Conservation (phyloP, 2,888 invertebrate species). For the Linnaemya tessellans region DNA sequence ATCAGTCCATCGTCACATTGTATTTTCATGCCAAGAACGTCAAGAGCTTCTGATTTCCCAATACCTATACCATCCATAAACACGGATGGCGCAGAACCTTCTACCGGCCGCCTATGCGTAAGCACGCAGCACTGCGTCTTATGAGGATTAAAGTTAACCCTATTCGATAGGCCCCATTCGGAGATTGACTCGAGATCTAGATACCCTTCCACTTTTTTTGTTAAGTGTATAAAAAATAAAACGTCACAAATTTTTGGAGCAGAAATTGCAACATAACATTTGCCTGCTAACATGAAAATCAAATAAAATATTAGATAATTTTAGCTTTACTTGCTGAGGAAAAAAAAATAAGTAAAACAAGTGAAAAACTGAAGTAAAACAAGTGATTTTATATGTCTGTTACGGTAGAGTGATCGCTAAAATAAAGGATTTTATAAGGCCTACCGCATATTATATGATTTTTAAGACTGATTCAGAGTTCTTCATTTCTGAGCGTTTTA, state of each 20-base stretch:
- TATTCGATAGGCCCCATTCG: too few species aligned
- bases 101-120: too few species aligned
- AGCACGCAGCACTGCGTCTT: too few species aligned
- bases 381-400: neutral
- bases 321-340: neutral
- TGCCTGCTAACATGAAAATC: slow-evolving; percentile 26
- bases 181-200: too few species aligned
- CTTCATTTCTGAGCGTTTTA: neutral
- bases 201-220: too few species aligned
- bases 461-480: neutral
- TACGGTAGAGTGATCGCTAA: neutral
- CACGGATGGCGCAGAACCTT: too few species aligned
- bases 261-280: slow-evolving; percentile 6
- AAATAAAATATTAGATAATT: slow-evolving; percentile 36
- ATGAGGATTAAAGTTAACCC: too few species aligned
- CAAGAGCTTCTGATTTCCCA: too few species aligned
- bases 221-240: neutral
- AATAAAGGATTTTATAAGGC: neutral
- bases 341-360: neutral
- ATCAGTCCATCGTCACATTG: too few species aligned
- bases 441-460: slow-evolving; percentile 2
- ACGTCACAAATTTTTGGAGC: slow-evolving; percentile 16
- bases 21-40: too few species aligned
- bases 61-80: too few species aligned
- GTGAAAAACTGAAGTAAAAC: slow-evolving; percentile 7